Base-by-base conservation (phyloP, 2,888 invertebrate genomes). In the Lissonota sp. region DNA sequence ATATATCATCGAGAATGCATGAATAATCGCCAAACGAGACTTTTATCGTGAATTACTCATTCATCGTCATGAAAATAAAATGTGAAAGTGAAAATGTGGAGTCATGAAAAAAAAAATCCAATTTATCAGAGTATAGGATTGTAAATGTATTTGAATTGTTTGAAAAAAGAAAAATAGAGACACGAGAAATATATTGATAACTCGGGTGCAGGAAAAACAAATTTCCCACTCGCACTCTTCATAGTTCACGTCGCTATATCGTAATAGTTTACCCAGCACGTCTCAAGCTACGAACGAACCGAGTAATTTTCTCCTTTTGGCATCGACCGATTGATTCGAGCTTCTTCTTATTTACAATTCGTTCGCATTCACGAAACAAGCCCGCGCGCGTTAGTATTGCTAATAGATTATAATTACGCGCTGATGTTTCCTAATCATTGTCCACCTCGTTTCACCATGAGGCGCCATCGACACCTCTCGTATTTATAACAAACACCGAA, bases 371-470 rank as follows among this genome's bases (percentile, higher is more conserved):
- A 76, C 73, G 82, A 79, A 82, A 82, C 83, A 84, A 79, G 81
- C 81, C 26, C 26, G 26, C 26, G 26, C 26, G 77, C 86, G 77
- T 44, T 37, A 12, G 10, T 79, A 87, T 78, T 86, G 85, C 75
- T 75, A 80, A 83, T 84, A 81, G 79, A 72, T 82, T 90, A 86
- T 91, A 91, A 90, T 91, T 91, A 90, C 90, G 88, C 88, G 88
- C 75, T 77, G 80, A 90, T 88, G 88, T 91, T 91, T 91, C 90
- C 87, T 90, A 90, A 91, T 91, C 90, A 85, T 88, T 49, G 53
- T 40, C 63, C 46, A 49, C 8, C 80, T 84, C 83, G 86, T 85
- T 91, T 91, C 89, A 86, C 88, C 84, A 84, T 83, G 53, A 55
- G 83, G 83, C 82, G 83, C 84, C 85, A 76, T 55, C 51, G 46